Evolutionary conservation across 2,888 invertebrate genomes (phyloP), one percentile per base, ranked within the genome.

Genomic region (Rhogogaster chlorosoma): DNA sequence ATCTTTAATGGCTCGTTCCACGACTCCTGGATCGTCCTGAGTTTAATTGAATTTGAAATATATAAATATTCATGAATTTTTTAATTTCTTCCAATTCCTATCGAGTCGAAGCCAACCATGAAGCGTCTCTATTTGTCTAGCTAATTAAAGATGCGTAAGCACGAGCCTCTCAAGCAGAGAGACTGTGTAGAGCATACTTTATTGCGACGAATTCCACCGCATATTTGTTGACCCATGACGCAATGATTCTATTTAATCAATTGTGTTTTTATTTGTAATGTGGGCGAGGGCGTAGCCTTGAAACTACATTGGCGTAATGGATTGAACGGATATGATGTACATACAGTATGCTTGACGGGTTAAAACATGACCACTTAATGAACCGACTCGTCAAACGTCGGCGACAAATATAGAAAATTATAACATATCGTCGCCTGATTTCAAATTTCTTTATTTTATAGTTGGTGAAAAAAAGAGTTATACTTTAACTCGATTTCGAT

Each of bases 1-100:
- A 73, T 92, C 91, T 84, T 94, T 94, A 7, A 95, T 94, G 0
- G 95, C 95, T 77, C 93, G 90, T 86, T 93, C 91, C 12, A 95
- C 94, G 22, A 89, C 90, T 1, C 90, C 89, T 1, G 93, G 92
- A 83, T 93, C 90, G 5, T 94, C 93, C 94, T 95, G 85, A 6
- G 12, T 61, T 38, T 6, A 36, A 26, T 32, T 61, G n/a, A 49
- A 36, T 57, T 57, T 10, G 22, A 18, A 2, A 36, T 38, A n/a
- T 1, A 22, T 22, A 26, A 80, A 22, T 22, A 12, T 5, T 7
- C 1, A 29, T 18, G 5, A 22, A 22, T n/a, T 38, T n/a, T n/a
- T 26, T 15, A 26, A 29, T 26, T 6, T 2, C 7, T 10, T n/a
- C 32, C 18, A 5, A 36, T 12, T 26, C 12, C 26, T 26, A 22